phyloP scores from a whole-genome alignment of 1,140 invertebrate genomes.

The Bombus huntii region DNA sequence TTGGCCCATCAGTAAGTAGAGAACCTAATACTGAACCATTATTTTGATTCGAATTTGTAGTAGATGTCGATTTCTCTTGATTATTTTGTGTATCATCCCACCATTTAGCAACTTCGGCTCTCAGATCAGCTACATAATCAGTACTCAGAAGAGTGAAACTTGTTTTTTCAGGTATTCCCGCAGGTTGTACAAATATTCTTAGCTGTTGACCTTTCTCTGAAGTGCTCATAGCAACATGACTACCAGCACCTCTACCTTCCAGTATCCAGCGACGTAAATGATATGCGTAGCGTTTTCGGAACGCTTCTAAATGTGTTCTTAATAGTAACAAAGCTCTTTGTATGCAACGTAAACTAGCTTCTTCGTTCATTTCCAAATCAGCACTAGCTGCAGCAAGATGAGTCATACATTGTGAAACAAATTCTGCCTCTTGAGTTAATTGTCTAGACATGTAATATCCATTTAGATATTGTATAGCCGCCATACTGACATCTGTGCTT shows the following conservation, averaged over 20 bases:
- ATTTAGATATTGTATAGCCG: slow-evolving; percentile 96
- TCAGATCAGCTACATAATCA: slow-evolving; percentile 94
- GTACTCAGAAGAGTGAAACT: slow-evolving; percentile 89
- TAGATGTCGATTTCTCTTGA: slow-evolving; percentile 63
- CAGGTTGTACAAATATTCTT: slow-evolving; percentile 92
- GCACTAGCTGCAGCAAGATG: slow-evolving; percentile 91
- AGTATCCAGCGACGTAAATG: slow-evolving; percentile 93
- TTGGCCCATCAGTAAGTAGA: slow-evolving; percentile 90
- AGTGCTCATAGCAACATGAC: slow-evolving; percentile 86
- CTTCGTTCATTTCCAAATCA: slow-evolving; percentile 87
- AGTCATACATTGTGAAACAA: slow-evolving; percentile 95
- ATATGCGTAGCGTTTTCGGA: slow-evolving; percentile 93
- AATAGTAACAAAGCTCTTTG: slow-evolving; percentile 93
- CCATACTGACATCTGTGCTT: slow-evolving; percentile 96
- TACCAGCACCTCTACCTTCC: slow-evolving; percentile 89
- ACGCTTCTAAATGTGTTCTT: slow-evolving; percentile 96
- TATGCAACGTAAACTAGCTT: slow-evolving; percentile 93
- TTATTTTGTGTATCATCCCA: slow-evolving; percentile 86
- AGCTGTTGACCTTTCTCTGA: slow-evolving; percentile 85
- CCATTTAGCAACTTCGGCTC: slow-evolving; percentile 97
- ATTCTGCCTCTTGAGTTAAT: slow-evolving; percentile 94
- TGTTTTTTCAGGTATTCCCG: slow-evolving; percentile 91
- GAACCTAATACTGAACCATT: slow-evolving; percentile 83
- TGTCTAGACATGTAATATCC: slow-evolving; percentile 96
- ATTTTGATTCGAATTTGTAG: slow-evolving; percentile 55